phyloP scores from a whole-genome alignment of 2,888 invertebrate species.

The Hedychridium roseum region DNA sequence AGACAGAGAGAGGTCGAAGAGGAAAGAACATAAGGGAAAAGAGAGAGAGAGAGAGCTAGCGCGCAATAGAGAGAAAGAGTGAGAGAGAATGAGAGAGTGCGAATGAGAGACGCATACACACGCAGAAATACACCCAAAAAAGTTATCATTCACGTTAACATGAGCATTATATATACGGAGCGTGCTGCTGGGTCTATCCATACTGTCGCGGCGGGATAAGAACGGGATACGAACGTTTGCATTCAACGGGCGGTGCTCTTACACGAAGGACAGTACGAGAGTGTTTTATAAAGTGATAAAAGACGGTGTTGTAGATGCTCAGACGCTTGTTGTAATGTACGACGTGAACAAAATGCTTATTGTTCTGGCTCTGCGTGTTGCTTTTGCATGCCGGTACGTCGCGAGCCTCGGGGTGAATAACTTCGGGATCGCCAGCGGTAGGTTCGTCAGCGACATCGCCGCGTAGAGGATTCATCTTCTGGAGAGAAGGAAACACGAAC shows the following conservation, averaged over 20 bases:
- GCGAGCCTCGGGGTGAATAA: no score
- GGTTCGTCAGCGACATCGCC: no score
- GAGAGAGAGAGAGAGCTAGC: constrained; percentile 16
- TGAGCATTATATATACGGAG: constrained; percentile 48
- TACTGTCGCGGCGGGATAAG: constrained; percentile 36
- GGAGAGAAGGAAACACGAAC: no score
- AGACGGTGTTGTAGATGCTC: no score
- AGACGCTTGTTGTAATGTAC: no score
- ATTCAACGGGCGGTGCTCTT: neutral
- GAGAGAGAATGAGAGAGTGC: constrained; percentile 13
- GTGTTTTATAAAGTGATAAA: constrained; percentile 10
- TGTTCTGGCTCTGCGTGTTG: constrained; percentile 36
- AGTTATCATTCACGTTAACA: constrained; percentile 35
- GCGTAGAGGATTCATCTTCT: no score
- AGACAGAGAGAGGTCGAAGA: constrained; percentile 21
- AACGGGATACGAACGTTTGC: neutral
- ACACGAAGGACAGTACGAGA: constrained; percentile 1
- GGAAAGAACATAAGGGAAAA: constrained; percentile 13
- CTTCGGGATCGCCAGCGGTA: no score
- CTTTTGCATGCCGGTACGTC: constrained; percentile 35
- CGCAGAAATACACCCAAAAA: constrained; percentile 49
- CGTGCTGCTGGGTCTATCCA: constrained; percentile 53
- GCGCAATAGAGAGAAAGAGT: constrained; percentile 21
- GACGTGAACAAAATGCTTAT: constrained; percentile 26
- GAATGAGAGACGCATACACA: constrained; percentile 50